phyloP scores from a whole-genome alignment of 1,140 invertebrate genomes.

The Reticulitermes speratus region DNA sequence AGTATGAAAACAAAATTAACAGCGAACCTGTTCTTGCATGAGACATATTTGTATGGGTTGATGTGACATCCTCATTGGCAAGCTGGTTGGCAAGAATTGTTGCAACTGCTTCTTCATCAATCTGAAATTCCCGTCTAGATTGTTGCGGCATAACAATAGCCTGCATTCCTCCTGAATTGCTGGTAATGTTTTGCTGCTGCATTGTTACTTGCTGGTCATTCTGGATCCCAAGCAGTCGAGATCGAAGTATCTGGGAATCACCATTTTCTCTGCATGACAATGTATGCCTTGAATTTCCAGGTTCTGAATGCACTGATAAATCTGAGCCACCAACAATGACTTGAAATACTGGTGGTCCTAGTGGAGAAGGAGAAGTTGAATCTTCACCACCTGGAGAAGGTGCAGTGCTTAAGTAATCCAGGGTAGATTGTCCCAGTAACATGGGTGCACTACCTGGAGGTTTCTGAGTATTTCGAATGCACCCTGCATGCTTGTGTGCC shows the following conservation, averaged over 20 bases:
- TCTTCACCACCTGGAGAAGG: not conserved
- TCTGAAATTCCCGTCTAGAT: conserved; percentile 32
- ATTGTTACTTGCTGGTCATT: not conserved
- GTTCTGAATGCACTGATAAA: not conserved
- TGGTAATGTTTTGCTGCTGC: conserved; percentile 12
- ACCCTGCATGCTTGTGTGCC: conserved; percentile 39
- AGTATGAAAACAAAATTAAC: too few species aligned
- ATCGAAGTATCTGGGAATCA: conserved; percentile 21
- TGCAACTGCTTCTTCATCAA: conserved; percentile 37
- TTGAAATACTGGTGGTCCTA: conserved; percentile 9
- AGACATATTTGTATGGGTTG: not conserved
- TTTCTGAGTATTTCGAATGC: conserved; percentile 8
- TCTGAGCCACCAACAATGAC: conserved; percentile 21
- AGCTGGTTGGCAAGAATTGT: conserved; percentile 36
- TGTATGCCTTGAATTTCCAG: not conserved
- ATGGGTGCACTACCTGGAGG: not conserved
- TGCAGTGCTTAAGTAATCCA: not conserved
- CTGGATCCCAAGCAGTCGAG: conserved; percentile 12
- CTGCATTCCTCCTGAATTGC: conserved; percentile 12
- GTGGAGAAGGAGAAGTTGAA: not conserved
- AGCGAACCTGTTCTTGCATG: not conserved
- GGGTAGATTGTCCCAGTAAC: not conserved
- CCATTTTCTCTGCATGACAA: conserved; percentile 5
- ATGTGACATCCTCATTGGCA: conserved; percentile 27
- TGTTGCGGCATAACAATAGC: conserved; percentile 27